Conservation (phyloP, 2,113 vertebrate species). For the Scatophagus argus region DNA sequence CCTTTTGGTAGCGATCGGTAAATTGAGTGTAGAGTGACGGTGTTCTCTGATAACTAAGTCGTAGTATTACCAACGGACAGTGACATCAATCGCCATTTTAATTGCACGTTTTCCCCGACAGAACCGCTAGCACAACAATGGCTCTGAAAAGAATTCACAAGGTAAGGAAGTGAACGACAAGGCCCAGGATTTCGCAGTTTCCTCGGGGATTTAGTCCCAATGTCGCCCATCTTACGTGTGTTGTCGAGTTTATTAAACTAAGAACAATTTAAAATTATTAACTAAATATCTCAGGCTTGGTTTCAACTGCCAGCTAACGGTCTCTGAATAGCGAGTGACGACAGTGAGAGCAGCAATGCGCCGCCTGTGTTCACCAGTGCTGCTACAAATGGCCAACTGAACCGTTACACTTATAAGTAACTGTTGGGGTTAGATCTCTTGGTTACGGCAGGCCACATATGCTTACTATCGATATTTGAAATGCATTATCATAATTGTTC, state of each 20-base stretch:
- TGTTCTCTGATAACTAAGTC: conserved; percentile 66
- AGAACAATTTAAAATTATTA: neutral
- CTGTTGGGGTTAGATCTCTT: neutral
- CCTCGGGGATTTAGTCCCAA: neutral
- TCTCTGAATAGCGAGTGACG: conserved; percentile 57
- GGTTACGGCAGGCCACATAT: neutral
- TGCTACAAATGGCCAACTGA: conserved; percentile 46
- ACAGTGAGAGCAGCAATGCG: conserved; percentile 66
- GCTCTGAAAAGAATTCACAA: conserved; percentile 97
- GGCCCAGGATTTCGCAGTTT: conserved; percentile 77
- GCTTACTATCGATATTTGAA: neutral
- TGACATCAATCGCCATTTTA: conserved; percentile 83
- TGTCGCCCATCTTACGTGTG: neutral
- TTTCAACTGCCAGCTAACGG: conserved; percentile 51
- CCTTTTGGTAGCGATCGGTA: conserved; percentile 47
- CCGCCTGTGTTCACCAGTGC: conserved; percentile 48
- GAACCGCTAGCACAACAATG: conserved; percentile 90
- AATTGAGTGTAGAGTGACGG: conserved; percentile 50
- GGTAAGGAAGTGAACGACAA: conserved; percentile 88
- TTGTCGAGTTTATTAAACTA: neutral
- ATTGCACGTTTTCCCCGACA: conserved; percentile 87
- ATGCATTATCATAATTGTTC: neutral
- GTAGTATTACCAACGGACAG: conserved; percentile 65
- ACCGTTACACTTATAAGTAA: neutral
- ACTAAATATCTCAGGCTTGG: neutral